phyloP scores from a whole-genome alignment of 1,140 invertebrate species.

The Archivesica marissinica region DNA sequence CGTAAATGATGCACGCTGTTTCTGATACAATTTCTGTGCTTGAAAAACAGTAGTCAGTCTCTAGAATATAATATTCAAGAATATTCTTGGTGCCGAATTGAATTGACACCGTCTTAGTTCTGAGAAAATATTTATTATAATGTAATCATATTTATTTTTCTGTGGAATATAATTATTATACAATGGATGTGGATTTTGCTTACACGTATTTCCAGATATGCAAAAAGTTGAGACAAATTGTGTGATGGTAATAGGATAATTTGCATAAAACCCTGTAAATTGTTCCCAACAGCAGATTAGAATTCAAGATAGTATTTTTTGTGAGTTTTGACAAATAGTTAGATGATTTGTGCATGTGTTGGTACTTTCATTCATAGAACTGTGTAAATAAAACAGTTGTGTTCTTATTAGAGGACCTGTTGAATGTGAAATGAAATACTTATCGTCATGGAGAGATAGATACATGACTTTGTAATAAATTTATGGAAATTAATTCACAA shows the following conservation, averaged over 20 bases:
- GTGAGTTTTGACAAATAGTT: background rate
- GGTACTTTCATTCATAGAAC: background rate
- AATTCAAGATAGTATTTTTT: background rate
- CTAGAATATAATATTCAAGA: too few species aligned
- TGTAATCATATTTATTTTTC: too few species aligned
- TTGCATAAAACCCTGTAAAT: background rate
- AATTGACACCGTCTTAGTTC: too few species aligned
- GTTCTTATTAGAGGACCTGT: constrained; percentile 6
- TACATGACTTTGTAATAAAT: background rate
- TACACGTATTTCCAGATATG: background rate
- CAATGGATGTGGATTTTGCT: too few species aligned
- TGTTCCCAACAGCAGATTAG: background rate
- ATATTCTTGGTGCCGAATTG: too few species aligned
- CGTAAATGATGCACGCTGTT: too few species aligned
- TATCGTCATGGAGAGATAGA: background rate
- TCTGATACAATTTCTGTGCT: too few species aligned
- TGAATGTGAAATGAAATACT: background rate
- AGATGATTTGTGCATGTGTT: background rate
- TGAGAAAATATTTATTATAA: too few species aligned
- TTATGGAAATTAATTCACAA: constrained; percentile 7
- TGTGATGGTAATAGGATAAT: constrained; percentile 4
- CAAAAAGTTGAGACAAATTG: background rate
- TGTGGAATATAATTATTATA: too few species aligned
- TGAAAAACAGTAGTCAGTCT: too few species aligned
- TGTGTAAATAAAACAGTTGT: too few species aligned